phyloP scores from a whole-genome alignment of 2,888 invertebrate species.

The Theretra japonica region DNA sequence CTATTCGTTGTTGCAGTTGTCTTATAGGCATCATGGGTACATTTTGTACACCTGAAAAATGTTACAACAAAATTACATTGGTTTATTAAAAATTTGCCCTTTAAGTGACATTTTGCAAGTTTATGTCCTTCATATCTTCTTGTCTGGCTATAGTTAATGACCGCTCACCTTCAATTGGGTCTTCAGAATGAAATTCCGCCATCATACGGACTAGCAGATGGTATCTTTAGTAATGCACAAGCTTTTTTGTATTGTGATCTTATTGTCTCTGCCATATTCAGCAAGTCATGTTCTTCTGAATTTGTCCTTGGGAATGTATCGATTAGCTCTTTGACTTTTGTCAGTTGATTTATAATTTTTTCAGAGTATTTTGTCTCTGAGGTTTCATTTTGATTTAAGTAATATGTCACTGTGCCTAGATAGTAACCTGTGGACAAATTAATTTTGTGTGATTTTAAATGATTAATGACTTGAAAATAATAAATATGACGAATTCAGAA shows the following conservation, averaged over 20 bases:
- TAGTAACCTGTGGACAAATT: slow-evolving; percentile 84
- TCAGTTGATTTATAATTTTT: slow-evolving; percentile 82
- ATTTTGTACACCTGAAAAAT: slow-evolving; percentile 1
- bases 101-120: too few species aligned
- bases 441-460: neutral
- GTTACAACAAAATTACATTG: too few species aligned
- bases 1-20: slow-evolving; percentile 67
- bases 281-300: slow-evolving; percentile 87
- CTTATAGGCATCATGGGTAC: slow-evolving; percentile 55
- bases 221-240: slow-evolving; percentile 87
- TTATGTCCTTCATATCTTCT: neutral
- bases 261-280: slow-evolving; percentile 85
- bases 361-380: slow-evolving; percentile 69
- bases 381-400: slow-evolving; percentile 63
- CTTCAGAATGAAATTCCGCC: slow-evolving; percentile 85
- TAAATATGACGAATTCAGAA: too few species aligned
- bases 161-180: slow-evolving; percentile 21
- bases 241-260: slow-evolving; percentile 88
- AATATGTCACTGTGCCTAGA: slow-evolving; percentile 84
- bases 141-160: too few species aligned
- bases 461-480: neutral
- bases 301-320: slow-evolving; percentile 87
- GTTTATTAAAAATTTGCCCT: too few species aligned
- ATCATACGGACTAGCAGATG: slow-evolving; percentile 82
- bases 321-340: slow-evolving; percentile 85